Conservation (phyloP, 2,888 invertebrate genomes). For the Xestia c-nigrum region DNA sequence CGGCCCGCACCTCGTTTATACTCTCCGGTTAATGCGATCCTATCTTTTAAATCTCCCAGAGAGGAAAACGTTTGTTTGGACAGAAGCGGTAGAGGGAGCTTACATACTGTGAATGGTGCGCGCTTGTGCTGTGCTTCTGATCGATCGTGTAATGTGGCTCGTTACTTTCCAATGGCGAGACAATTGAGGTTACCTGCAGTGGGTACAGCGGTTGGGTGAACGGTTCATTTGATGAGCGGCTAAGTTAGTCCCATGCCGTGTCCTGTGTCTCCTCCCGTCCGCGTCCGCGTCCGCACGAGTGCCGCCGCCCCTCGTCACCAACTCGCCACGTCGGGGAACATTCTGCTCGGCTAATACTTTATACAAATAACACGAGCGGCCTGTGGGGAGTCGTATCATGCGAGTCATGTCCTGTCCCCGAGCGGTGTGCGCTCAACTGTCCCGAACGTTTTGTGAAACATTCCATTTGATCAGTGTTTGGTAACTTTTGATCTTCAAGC, state of each 20-base stretch:
- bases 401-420: constrained; percentile 17
- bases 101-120: constrained; percentile 23
- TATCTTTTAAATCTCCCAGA: constrained; percentile 82
- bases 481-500: not conserved
- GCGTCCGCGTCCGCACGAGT: constrained; percentile 40
- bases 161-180: constrained; percentile 31
- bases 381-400: constrained; percentile 19
- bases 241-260: constrained; percentile 21
- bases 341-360: constrained; percentile 54
- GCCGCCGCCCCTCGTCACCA: constrained; percentile 29
- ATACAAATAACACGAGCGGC: constrained; percentile 40
- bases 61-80: constrained; percentile 63
- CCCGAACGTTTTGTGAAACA: not conserved
- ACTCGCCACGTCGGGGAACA: constrained; percentile 24
- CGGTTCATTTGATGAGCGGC: constrained; percentile 46
- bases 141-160: constrained; percentile 29
- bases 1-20: constrained; percentile 78
- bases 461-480: constrained; percentile 5
- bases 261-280: constrained; percentile 17
- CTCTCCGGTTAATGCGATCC: constrained; percentile 84
- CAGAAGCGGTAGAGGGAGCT: constrained; percentile 29
- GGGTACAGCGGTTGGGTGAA: constrained; percentile 27
- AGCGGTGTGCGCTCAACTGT: not conserved
- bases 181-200: constrained; percentile 31
- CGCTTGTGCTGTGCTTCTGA: not conserved